Conservation (phyloP, 2,888 invertebrate species). For the Dexiosoma caninum region DNA sequence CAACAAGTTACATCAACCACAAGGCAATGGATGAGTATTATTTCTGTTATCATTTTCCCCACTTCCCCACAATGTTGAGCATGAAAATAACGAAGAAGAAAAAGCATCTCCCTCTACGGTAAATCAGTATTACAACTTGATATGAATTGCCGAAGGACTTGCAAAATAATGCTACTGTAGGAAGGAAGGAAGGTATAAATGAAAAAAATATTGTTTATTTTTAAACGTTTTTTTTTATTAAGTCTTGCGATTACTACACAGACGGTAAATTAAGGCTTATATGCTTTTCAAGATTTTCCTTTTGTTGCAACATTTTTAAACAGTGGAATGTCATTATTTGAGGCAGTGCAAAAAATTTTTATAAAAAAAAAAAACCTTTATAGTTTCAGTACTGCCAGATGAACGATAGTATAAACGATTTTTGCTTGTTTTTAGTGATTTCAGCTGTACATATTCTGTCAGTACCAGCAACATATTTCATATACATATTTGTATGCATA, state of each 20-base stretch:
- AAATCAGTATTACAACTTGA: background rate
- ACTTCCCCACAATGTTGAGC: background rate
- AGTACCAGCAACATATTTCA: no score
- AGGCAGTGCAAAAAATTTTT: no score
- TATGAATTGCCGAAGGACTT: background rate
- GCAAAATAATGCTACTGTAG: background rate
- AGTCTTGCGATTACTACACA: background rate
- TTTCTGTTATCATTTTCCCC: background rate
- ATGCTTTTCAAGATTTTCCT: background rate
- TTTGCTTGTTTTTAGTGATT: no score
- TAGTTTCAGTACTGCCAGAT: no score
- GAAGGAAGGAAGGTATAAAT: conserved; percentile 6
- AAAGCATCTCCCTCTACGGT: background rate
- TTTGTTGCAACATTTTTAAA: conserved; percentile 16
- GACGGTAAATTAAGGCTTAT: conserved; percentile 18
- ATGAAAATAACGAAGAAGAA: background rate
- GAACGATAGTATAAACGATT: no score
- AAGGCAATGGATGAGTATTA: conserved; percentile 28
- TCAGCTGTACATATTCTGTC: no score
- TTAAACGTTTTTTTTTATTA: conserved; percentile 8
- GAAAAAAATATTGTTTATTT: conserved; percentile 23
- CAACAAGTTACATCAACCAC: conserved; percentile 41
- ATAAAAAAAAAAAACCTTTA: no score
- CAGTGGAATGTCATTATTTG: conserved; percentile 10
- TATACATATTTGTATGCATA: no score